Base-by-base conservation (phyloP, 2,888 invertebrate genomes). In the Miltochrista miniata region DNA sequence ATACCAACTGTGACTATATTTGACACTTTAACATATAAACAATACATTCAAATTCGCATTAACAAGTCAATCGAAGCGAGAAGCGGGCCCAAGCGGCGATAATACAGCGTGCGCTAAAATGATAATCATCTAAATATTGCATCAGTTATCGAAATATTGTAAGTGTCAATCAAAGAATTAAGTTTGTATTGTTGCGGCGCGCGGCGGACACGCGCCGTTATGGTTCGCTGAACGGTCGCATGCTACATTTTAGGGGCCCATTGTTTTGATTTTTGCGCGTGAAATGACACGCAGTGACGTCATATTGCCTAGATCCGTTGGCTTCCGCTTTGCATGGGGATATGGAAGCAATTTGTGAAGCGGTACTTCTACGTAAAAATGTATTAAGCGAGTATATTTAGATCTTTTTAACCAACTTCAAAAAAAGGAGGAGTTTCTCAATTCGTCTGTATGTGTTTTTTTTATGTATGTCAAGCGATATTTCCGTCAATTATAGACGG, bases 161-260 rank as follows among this genome's bases (percentile, higher is more conserved):
- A 92, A 91, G 86, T 90, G 92, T 92, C 92, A 92, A 92, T 92
- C 92, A 92, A 86, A 83, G 87, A 90, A 92, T 92, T 92, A 92
- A 86, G 86, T 83, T 76, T 56, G 79, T 79, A 90, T 91, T 92
- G 90, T 90, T 64, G 70, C 48, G 72, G 42, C 81, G 78, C 80
- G 85, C 80, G 82, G 59, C 79, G 56, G 76, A 51, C 88, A 81
- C 81, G 79, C 82, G 84, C 62, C 52, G 36, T 12, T 47, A 50
- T 72, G 72, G 64, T 70, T 69, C 76, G 65, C 66, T 72, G 73
- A 64, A 51, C 74, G 70, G 58, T 75, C 73, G 81, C 86, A 83
- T 84, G 86, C 80, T 72, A 70, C 81, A 72, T 82, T 87, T 85
- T 82, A 81, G 72, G 78, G 77, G 72, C 62, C 79, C 65, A 77